phyloP scores from a whole-genome alignment of 2,888 invertebrate species.

The Drepanosiphum platanoidis region DNA sequence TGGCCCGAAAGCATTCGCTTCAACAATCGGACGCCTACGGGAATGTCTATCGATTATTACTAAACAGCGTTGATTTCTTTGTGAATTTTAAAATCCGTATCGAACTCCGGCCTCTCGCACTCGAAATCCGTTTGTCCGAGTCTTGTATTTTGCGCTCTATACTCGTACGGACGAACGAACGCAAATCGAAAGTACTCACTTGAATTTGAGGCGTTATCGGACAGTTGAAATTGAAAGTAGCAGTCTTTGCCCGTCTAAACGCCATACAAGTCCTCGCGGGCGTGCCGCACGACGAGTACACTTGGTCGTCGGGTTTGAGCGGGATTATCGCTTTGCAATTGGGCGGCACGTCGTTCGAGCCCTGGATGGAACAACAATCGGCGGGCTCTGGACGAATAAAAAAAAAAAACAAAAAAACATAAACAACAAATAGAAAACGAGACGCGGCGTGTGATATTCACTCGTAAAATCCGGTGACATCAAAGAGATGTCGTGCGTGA shows the following conservation, averaged over 20 bases:
- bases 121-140: too few species aligned
- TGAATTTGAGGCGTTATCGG: conserved; percentile 54
- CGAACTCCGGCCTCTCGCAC: too few species aligned
- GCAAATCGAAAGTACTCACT: conserved; percentile 12
- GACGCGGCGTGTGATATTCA: not conserved
- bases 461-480: not conserved
- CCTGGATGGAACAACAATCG: conserved; percentile 21
- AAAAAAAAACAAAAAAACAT: too few species aligned
- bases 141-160: too few species aligned
- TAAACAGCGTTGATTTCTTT: too few species aligned
- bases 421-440: too few species aligned
- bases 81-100: too few species aligned
- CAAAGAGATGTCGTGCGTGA: conserved; percentile 78
- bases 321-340: conserved; percentile 34
- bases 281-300: conserved; percentile 23
- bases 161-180: not conserved
- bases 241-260: conserved; percentile 46
- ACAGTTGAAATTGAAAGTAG: conserved; percentile 55
- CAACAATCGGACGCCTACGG: too few species aligned
- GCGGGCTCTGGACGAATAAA: not conserved
- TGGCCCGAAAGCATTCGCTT: too few species aligned
- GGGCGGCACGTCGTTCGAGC: not conserved
- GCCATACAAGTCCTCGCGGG: conserved; percentile 52
- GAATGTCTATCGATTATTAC: too few species aligned
- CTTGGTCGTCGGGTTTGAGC: conserved; percentile 42